Evolutionary conservation across 2,113 vertebrate genomes (phyloP).

Genomic region (Sinocyclocheilus rhinocerous): DNA sequence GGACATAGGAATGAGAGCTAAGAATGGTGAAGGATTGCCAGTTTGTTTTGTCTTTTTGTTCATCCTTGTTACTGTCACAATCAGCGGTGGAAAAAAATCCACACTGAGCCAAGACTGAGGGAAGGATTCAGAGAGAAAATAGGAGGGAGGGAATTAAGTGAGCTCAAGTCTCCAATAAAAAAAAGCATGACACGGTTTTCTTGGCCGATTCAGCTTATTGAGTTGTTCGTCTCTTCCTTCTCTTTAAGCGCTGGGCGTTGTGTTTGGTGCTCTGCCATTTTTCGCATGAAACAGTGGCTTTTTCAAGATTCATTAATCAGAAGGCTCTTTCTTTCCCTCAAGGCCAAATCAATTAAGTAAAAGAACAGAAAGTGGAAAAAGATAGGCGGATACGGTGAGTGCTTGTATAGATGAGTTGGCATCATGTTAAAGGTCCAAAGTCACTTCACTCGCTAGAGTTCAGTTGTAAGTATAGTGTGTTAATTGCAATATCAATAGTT

Average conservation of each 20-base stretch:
- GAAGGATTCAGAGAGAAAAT: conserved; percentile 5
- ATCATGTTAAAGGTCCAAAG: conserved; percentile 13
- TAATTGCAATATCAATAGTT: conserved; percentile 9
- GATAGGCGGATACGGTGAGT: background rate
- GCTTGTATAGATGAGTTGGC: conserved; percentile 23
- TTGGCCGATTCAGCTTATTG: conserved; percentile 55
- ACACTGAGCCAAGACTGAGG: conserved; percentile 25
- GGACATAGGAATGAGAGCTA: background rate
- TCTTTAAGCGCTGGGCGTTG: conserved; percentile 20
- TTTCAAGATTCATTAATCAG: conserved; percentile 66
- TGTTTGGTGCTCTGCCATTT: conserved; percentile 51
- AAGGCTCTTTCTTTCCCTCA: conserved; percentile 64
- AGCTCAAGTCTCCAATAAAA: conserved; percentile 7
- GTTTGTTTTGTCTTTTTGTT: conserved; percentile 47
- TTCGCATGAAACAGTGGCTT: conserved; percentile 58
- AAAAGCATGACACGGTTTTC: conserved; percentile 48
- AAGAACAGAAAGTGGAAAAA: conserved; percentile 36
- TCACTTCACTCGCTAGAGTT: background rate
- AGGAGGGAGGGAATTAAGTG: conserved; percentile 16
- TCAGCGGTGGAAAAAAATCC: conserved; percentile 54
- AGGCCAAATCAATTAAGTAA: conserved; percentile 61
- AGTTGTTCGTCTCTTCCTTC: conserved; percentile 18
- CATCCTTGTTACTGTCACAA: conserved; percentile 62
- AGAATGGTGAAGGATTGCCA: background rate
- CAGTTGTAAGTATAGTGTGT: conserved; percentile 12